Base-by-base conservation (phyloP, 2,797 vertebrate genomes). In the Caiman crocodilus region DNA sequence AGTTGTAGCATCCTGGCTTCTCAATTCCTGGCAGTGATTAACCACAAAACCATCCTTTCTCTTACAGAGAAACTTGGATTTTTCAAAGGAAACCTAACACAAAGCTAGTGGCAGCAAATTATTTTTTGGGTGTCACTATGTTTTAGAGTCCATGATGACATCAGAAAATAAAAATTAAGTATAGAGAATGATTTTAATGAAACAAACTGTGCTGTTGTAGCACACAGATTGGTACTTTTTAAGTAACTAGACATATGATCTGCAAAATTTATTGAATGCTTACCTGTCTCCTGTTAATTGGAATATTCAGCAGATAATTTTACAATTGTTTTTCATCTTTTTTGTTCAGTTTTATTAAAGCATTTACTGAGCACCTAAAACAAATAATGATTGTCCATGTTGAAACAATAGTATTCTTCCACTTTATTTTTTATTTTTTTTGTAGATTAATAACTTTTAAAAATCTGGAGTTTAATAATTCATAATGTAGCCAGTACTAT, bases 381-480 rank as follows among this genome's bases (percentile, higher is more conserved):
- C 35, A 89, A 82, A 28, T 71, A 71, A 87, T 76, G 11, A 7
- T 63, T 6, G 8, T 76, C 84, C 15, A 15, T 71, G 75, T 56
- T 90, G 50, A 88, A 90, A 92, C 88, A 32, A 50, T 50, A 50
- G 6, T 50, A 50, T 50, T 50, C 42, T 50, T 50, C 42, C 42
- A 50, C 42, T 50, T 50, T 76, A 50, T 58, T 28, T 84, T 67
- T 94, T 63, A n/a, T 63, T 16, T 14, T 83, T 91, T 93, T 90
- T 74, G 13, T 50, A 79, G 50, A 71, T 55, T 4, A 79, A 15
- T 84, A 94, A 76, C 71, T 76, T 95, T 79, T 59, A 81, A 7
- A 84, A 93, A 92, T 26, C 16, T 26, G 28, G 28, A 30, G 23
- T 58, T 74, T 63, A 92, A 15, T 20, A n/a, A 60, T 77, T 89